Base-by-base conservation (phyloP, 2,797 vertebrate genomes). In the Sardinella longiceps region DNA sequence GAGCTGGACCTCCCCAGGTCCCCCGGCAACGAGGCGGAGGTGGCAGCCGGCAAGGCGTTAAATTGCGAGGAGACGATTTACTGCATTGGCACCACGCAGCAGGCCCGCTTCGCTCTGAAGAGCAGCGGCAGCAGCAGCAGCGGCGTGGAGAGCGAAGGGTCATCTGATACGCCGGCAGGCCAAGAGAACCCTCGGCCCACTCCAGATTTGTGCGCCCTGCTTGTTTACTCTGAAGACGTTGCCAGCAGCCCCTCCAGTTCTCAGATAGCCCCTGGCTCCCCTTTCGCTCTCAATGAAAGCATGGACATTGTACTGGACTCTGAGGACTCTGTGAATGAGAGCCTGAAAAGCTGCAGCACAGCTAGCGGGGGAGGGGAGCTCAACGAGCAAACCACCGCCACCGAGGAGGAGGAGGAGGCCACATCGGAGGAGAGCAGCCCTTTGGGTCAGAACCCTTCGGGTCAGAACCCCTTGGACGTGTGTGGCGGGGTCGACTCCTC, bases 1-100 rank as follows among this genome's bases (percentile, higher is more conserved):
- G 81, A 92, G 0, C 92, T 93, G 80, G 93, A 89, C 86, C 88
- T 91, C 85, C 92, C 90, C 9, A 90, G 88, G 63, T 86, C 92
- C 74, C 88, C 94, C 80, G 87, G 88, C 2, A 86, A 89, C 85
- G 94, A 94, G 89, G 20, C 51, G 51, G 51, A 5, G 15, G 48
- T 6, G 66, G 70, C 70, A 20, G 15, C 33, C 70, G 70, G 37
- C 18, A 84, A 86, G 53, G 84, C 84, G 83, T 84, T 87, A 20
- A 88, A 87, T 86, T 89, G 91, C 45, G 91, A 94, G 46, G 93
- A 94, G 85, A 92, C 90, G 83, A 88, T 77, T 33, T 83, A 70
- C 85, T 85, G 84, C 37, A 85, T 84, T 81, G 84, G 58, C 85
- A 86, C 25, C 58, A 86, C 25, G 60, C 86, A 87, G 88, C 89